A percentile compares a stretch with the other conserved stretches of the same genome.
Evolutionary conservation across 30 jellyfish, hydroid and myxozoan species (phyloP).

Genomic region (Clytia hemisphaerica): DNA sequence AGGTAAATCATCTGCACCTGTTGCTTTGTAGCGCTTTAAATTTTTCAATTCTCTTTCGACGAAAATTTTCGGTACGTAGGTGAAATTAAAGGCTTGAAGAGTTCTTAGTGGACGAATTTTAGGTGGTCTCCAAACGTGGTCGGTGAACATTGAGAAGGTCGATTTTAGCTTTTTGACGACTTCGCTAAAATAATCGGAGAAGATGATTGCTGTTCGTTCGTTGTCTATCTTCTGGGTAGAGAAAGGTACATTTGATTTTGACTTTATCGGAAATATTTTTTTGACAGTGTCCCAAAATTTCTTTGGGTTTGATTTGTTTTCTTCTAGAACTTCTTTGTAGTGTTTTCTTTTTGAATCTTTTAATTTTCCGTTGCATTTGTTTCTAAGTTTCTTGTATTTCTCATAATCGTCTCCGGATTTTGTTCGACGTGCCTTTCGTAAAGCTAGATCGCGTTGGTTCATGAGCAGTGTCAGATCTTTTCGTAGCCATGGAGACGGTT

Average conservation of each 20-base stretch:
- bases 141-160: no score
- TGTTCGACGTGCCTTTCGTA: background rate
- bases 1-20: no score
- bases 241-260: background rate
- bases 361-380: background rate
- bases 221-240: no score
- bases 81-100: no score
- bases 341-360: background rate
- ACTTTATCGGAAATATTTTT: background rate
- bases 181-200: no score
- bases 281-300: background rate
- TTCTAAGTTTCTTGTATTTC: background rate
- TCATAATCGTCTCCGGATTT: background rate
- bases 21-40: no score
- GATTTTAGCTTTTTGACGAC: no score
- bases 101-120: no score
- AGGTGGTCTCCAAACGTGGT: no score
- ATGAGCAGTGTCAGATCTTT: background rate
- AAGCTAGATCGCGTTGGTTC: background rate
- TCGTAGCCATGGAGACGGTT: background rate
- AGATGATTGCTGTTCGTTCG: no score
- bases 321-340: background rate
- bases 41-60: no score
- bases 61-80: no score
- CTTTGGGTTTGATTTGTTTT: background rate